Evolutionary conservation across 1,140 invertebrate genomes (phyloP), one percentile per base, ranked within the genome.

Genomic region (Hylyphantes graminicola): DNA sequence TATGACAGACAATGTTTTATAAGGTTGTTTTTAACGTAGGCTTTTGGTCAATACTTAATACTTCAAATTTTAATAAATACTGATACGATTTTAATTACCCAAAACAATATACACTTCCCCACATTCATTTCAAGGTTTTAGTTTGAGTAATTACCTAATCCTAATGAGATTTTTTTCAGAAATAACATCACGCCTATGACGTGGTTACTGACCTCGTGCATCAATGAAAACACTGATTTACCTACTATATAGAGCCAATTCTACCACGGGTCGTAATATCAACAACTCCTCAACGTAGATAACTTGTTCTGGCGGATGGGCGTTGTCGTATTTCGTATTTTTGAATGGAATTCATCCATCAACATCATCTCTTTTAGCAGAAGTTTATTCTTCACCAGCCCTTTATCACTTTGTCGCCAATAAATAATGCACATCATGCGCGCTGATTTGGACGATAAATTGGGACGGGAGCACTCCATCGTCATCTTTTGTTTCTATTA

Each of bases 251-350:
- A 35, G 35, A 35, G 35, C 5, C 35, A 35, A 5, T 35, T 35
- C 35, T 35, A 35, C 35, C 35, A 35, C 35, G 1, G 13, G 13
- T 8, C n/a, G 17, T 48, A 70, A 70, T 70, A 70, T 51, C 67
- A 70, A 53, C 50, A 53, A 53, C 67, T 51, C 67, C 54, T 53
- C 19, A 7, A 1, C 10, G 67, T 3, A 51, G 50, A 70, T 70
- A 70, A 70, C 67, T 70, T 70, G 67, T 70, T 70, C 54, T 51
- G 5, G 50, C 11, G 67, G 21, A 74, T 57, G 72, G 72, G 72
- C 17, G 72, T 51, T 55, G 12, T 53, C 67, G 7, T n/a, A 19
- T 57, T 48, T 59, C 35, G 1, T 19, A n/a, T 59, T 19, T 57
- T 48, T 19, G 15, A 59, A 15, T 55, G 7, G 35, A 57, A 57